phyloP scores from a whole-genome alignment of 2,888 invertebrate species.

The Drosophila yooni region DNA sequence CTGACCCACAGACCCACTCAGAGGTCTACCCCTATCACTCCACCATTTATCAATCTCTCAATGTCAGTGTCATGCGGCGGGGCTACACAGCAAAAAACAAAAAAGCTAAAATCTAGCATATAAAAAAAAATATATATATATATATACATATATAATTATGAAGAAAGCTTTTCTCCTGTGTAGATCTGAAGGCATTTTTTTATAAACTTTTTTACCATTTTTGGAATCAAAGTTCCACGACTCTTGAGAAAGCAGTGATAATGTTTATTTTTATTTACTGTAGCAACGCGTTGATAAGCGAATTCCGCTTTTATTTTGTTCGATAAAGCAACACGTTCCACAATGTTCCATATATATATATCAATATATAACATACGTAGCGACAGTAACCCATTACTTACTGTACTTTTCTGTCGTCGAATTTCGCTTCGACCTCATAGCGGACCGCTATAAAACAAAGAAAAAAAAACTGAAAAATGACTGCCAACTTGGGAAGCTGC shows the following conservation, averaged over 20 bases:
- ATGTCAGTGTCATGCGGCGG: conserved; percentile 26
- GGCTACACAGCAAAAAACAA: not conserved
- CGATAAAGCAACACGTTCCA: conserved; percentile 55
- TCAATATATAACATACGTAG: not conserved
- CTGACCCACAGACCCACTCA: conserved; percentile 69
- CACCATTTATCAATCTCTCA: conserved; percentile 17
- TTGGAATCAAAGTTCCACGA: not conserved
- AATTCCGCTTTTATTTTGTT: conserved; percentile 21
- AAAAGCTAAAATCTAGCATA: not conserved
- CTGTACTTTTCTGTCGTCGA: conserved; percentile 40
- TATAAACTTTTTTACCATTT: not conserved
- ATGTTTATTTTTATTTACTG: conserved; percentile 3
- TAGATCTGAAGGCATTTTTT: conserved; percentile 4
- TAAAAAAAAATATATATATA: not conserved
- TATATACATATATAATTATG: not conserved
- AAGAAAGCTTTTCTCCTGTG: not conserved
- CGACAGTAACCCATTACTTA: conserved; percentile 28
- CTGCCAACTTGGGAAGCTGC: conserved; percentile 49
- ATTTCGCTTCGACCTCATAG: conserved; percentile 66
- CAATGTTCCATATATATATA: conserved; percentile 24
- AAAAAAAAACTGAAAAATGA: conserved; percentile 22
- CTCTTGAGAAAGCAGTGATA: conserved; percentile 10
- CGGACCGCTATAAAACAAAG: conserved; percentile 38
- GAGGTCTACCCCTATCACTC: not conserved
- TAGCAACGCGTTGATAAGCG: conserved; percentile 31